Evolutionary conservation across 2,888 invertebrate genomes (phyloP).

Genomic region (Amiota minor): DNA sequence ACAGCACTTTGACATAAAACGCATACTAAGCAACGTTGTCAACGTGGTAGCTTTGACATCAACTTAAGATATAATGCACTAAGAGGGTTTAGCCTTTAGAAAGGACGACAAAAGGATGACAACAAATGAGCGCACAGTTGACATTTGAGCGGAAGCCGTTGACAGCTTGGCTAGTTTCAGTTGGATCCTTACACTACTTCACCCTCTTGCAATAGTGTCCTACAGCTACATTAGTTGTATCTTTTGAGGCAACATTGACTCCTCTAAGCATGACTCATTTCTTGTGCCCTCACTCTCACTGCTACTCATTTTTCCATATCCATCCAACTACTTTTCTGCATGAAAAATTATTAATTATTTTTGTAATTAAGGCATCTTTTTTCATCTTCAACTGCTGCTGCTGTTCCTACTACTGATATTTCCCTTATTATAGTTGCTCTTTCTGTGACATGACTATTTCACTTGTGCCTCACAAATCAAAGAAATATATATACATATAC

Average conservation of each 20-base stretch:
- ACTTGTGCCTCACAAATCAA: slow-evolving; percentile 4
- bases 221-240: too few relatives aligned
- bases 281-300: not conserved
- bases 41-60: slow-evolving; percentile 24
- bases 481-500: not conserved
- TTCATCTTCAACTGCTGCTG: slow-evolving; percentile 20
- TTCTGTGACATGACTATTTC: not conserved
- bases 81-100: not conserved
- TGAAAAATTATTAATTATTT: slow-evolving; percentile 61
- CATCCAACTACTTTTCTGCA: slow-evolving; percentile 20
- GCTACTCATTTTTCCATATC: not conserved
- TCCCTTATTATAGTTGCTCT: not conserved
- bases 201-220: too few relatives aligned
- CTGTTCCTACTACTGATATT: not conserved
- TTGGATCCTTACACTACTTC: not conserved
- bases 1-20: slow-evolving; percentile 63
- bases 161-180: slow-evolving; percentile 27
- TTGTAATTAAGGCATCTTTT: slow-evolving; percentile 61
- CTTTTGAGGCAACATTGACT: too few relatives aligned
- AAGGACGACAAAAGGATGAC: slow-evolving; percentile 54
- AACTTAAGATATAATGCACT: not conserved
- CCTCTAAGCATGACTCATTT: too few relatives aligned
- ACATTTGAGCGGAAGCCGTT: slow-evolving; percentile 27
- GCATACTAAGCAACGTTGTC: slow-evolving; percentile 60
- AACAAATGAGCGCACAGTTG: slow-evolving; percentile 17